phyloP scores from a whole-genome alignment of 2,113 vertebrate species.

The Apaloderma vittatum region DNA sequence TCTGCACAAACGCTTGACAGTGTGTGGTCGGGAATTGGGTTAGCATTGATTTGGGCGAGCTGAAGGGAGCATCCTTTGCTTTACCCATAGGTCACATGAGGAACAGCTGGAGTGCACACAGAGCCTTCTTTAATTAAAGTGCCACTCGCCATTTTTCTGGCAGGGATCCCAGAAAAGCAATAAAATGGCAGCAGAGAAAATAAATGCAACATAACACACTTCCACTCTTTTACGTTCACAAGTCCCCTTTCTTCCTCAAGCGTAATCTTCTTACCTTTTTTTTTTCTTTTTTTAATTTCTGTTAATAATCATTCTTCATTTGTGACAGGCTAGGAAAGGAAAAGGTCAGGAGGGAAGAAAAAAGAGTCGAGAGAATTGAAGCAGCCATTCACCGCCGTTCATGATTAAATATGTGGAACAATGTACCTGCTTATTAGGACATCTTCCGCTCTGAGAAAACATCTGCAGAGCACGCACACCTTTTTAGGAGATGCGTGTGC shows the following conservation, averaged over 20 bases:
- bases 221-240: conserved; percentile 34
- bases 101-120: conserved; percentile 66
- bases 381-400: background rate
- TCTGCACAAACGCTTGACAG: background rate
- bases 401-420: conserved; percentile 51
- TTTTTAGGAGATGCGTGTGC: background rate
- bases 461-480: conserved; percentile 44
- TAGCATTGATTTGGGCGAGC: conserved; percentile 2
- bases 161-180: conserved; percentile 67
- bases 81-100: conserved; percentile 52
- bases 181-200: conserved; percentile 71
- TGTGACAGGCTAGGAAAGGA: conserved; percentile 49
- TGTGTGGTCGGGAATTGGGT: conserved; percentile 7
- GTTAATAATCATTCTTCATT: conserved; percentile 43
- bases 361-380: conserved; percentile 7
- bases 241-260: background rate
- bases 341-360: conserved; percentile 58
- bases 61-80: conserved; percentile 32
- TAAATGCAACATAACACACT: conserved; percentile 51
- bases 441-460: background rate
- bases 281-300: background rate
- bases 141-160: conserved; percentile 60
- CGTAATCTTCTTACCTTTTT: background rate
- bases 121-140: conserved; percentile 72
- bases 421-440: conserved; percentile 64